Conservation (phyloP, 2,797 vertebrate species). For the Malacoctenus gilli region DNA sequence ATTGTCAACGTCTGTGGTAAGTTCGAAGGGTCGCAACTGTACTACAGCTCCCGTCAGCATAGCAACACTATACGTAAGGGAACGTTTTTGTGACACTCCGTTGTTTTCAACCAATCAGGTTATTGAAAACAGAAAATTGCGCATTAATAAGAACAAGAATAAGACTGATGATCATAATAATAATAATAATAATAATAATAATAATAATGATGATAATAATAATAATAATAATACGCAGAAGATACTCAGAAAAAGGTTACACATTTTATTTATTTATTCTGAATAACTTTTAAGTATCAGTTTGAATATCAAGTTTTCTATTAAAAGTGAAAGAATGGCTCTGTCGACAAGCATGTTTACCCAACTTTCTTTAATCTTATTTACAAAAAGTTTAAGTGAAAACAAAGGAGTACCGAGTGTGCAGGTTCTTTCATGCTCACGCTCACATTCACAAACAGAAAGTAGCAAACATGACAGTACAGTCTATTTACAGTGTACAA, state of each 20-base stretch:
- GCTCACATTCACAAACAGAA: conserved; percentile 18
- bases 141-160: no score
- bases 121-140: not conserved
- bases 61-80: not conserved
- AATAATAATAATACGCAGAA: no score
- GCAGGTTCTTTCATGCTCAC: conserved; percentile 3
- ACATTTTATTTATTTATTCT: no score
- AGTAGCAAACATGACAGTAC: conserved; percentile 18
- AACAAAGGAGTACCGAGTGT: conserved; percentile 31
- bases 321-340: no score
- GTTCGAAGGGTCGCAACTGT: accelerated
- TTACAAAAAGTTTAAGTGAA: conserved; percentile 54
- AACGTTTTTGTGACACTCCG: not conserved
- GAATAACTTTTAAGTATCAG: no score
- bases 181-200: not conserved
- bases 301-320: no score
- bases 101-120: conserved; percentile 40
- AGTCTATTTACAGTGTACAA: conserved; percentile 37
- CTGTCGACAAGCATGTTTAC: not conserved
- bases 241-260: no score
- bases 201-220: no score
- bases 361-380: conserved; percentile 46
- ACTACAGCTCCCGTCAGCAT: conserved; percentile 68
- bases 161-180: no score
- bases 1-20: accelerated